Conservation (phyloP, 2,888 invertebrate species). For the Furcula furcula region DNA sequence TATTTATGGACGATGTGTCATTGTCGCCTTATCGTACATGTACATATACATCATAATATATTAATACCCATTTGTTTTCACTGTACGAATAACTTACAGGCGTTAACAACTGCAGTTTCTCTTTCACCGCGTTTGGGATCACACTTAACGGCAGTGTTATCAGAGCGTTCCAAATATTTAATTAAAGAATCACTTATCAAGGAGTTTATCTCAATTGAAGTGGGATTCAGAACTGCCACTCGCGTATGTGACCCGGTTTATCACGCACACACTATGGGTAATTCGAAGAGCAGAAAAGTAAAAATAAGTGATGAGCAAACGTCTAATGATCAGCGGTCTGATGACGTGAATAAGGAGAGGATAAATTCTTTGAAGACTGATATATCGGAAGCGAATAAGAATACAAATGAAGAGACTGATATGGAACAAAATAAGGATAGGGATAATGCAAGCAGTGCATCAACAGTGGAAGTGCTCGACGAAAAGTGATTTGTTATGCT, state of each 20-base stretch:
- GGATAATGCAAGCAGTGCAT: slow-evolving; percentile 72
- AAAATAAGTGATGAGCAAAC: slow-evolving; percentile 60
- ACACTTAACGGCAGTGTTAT: slow-evolving; percentile 46
- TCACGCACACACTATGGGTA: slow-evolving; percentile 61
- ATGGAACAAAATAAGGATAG: slow-evolving; percentile 46
- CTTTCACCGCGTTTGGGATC: slow-evolving; percentile 55
- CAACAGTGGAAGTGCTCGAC: slow-evolving; percentile 73
- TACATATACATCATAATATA: slow-evolving; percentile 53
- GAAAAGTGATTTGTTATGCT: slow-evolving; percentile 52
- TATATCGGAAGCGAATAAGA: slow-evolving; percentile 35
- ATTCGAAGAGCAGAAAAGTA: slow-evolving; percentile 69
- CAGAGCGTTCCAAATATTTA: slow-evolving; percentile 35
- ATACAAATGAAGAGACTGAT: slow-evolving; percentile 32
- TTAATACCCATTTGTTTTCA: slow-evolving; percentile 51
- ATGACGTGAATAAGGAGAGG: slow-evolving; percentile 49
- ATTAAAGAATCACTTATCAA: slow-evolving; percentile 48
- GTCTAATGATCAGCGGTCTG: slow-evolving; percentile 35
- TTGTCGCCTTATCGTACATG: slow-evolving; percentile 69
- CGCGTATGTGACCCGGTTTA: slow-evolving; percentile 29
- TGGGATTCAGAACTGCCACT: slow-evolving; percentile 26
- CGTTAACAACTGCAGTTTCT: slow-evolving; percentile 54
- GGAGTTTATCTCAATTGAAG: slow-evolving; percentile 34
- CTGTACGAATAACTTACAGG: slow-evolving; percentile 43
- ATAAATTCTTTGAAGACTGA: slow-evolving; percentile 64
- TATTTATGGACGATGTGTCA: slow-evolving; percentile 59